phyloP scores from a whole-genome alignment of 2,797 vertebrate species.

The Petrocephalus sullivani region DNA sequence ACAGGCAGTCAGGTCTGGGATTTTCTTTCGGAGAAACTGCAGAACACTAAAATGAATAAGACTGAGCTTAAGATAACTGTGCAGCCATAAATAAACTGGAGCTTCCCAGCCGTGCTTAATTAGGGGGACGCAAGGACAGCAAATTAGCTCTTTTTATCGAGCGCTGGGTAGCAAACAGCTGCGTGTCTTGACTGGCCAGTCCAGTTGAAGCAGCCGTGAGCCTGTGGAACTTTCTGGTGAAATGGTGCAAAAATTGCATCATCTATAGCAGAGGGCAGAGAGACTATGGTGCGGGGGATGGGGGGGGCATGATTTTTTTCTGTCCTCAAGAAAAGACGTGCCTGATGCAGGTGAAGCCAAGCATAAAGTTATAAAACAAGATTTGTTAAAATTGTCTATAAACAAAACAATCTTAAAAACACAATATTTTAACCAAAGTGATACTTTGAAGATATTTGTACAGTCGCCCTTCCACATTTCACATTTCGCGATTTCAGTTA shows the following conservation, averaged over 20 bases:
- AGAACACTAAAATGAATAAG: not conserved
- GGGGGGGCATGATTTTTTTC: not conserved
- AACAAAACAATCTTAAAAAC: not conserved
- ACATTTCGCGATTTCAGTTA: not conserved
- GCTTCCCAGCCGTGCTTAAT: not conserved
- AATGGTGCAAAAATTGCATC: slow-evolving; percentile 5
- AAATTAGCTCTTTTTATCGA: not conserved
- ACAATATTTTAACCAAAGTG: too few relatives aligned
- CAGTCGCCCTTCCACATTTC: not conserved
- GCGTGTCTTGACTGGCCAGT: slow-evolving; percentile 1
- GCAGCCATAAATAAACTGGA: not conserved
- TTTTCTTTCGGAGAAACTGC: not conserved
- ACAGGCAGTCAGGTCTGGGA: not conserved
- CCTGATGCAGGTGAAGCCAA: not conserved
- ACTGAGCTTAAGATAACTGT: not conserved
- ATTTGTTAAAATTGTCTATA: not conserved
- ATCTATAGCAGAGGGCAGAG: not conserved
- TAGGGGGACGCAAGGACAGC: not conserved
- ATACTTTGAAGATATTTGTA: not conserved
- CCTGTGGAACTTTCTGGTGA: not conserved
- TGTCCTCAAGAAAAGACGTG: not conserved
- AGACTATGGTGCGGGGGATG: not conserved
- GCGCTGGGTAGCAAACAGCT: not conserved
- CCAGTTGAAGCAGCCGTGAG: not conserved
- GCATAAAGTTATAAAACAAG: not conserved